These are phyloP conservation scores for Parthenolecanium corni DNA, from an alignment of 2,888 invertebrate genomes.

Conservation along the genomic window DNA sequence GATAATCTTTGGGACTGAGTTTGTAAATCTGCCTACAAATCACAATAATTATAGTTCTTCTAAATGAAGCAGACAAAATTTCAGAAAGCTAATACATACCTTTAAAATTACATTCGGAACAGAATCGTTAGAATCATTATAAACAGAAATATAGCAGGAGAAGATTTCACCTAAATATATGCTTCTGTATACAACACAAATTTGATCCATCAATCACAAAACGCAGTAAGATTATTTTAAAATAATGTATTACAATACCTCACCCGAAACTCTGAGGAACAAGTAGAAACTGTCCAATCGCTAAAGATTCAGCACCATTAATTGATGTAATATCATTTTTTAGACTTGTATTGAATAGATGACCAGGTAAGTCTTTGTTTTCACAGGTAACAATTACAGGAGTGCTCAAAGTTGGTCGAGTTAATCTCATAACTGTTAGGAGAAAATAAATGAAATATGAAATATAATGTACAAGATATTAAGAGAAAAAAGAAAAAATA, in stretches of 20 bases:
- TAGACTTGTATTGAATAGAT: conserved; percentile 62
- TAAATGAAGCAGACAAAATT: too few species aligned
- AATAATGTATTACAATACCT: conserved; percentile 29
- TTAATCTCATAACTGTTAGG: conserved; percentile 75
- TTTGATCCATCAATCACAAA: not conserved
- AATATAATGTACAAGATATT: not conserved
- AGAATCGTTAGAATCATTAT: conserved; percentile 79
- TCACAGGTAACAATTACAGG: conserved; percentile 73
- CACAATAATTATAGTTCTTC: conserved; percentile 1
- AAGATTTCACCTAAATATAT: conserved; percentile 97
- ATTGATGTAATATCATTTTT: conserved; percentile 76
- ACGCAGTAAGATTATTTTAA: not conserved
- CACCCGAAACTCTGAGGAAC: conserved; percentile 93
- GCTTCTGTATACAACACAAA: conserved; percentile 48
- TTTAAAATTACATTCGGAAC: conserved; percentile 75
- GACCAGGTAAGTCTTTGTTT: conserved; percentile 70
- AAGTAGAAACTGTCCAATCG: conserved; percentile 79
- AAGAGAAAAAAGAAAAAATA: not conserved
- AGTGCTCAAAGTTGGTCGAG: conserved; percentile 77
- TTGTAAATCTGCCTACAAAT: conserved; percentile 73
- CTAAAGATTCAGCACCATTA: conserved; percentile 64
- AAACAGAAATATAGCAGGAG: conserved; percentile 92
- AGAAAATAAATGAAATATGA: conserved; percentile 1
- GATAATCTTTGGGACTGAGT: conserved; percentile 78
- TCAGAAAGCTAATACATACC: conserved; percentile 43